These are phyloP conservation scores for Trichomalopsis sarcophagae DNA, from an alignment of 1,140 invertebrate genomes.

Conservation along the genomic window DNA sequence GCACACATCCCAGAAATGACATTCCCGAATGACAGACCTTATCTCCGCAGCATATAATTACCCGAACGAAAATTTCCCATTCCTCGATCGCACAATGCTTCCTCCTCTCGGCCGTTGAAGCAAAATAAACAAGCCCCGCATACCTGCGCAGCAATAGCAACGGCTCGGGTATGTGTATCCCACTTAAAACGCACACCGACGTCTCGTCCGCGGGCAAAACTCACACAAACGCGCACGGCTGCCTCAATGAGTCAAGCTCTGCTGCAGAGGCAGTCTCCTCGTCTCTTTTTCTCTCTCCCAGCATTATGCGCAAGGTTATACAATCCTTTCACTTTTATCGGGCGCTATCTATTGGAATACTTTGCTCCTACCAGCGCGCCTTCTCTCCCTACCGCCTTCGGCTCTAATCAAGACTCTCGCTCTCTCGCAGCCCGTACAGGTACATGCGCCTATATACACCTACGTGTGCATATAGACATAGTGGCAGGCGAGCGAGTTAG, in stretches of 20 bases:
- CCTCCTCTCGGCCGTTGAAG: not conserved
- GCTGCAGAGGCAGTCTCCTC: not conserved
- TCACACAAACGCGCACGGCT: not conserved
- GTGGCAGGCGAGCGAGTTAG: not conserved
- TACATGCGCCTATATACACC: not conserved
- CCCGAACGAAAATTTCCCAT: slow-evolving; percentile 6
- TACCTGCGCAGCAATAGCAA: slow-evolving; percentile 6
- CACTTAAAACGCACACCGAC: slow-evolving; percentile 6
- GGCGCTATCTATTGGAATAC: slow-evolving; percentile 55
- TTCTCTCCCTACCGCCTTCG: not conserved
- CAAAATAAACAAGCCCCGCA: slow-evolving; percentile 17
- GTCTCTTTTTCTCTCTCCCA: not conserved
- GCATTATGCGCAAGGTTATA: slow-evolving; percentile 65
- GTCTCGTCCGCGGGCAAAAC: not conserved
- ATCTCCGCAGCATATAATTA: not conserved
- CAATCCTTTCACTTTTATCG: slow-evolving; percentile 72
- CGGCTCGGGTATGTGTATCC: not conserved
- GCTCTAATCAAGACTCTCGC: slow-evolving; percentile 28
- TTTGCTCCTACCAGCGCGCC: slow-evolving; percentile 49
- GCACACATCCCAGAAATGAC: not conserved
- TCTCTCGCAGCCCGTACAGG: slow-evolving; percentile 21
- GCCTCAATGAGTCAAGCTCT: not conserved
- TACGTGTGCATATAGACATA: not conserved
- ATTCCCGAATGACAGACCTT: not conserved
- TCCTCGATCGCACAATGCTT: not conserved